Percentiles rank a stretch among this genome's conserved stretches.
Conservation (phyloP, 2,888 invertebrate genomes). For the Hirtodrosophila alboralis region DNA sequence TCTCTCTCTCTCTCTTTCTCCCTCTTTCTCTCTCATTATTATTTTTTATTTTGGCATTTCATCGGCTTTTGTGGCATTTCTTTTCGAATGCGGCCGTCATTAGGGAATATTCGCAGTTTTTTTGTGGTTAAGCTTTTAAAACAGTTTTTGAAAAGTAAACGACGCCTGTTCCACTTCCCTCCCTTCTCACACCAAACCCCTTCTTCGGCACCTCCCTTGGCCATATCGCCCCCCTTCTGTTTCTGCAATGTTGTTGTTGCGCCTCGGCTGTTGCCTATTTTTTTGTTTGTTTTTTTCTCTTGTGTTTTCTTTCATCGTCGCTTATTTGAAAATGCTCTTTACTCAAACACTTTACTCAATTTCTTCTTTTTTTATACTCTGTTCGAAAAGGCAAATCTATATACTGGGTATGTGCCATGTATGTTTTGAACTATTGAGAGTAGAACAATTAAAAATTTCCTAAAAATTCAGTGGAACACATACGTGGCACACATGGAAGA, state of each 20-base stretch:
- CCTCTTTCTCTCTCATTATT: background rate
- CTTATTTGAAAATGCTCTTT: conserved; percentile 46
- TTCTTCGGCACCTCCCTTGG: background rate
- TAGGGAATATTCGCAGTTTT: conserved; percentile 77
- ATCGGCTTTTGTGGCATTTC: conserved; percentile 34
- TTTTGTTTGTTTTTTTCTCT: conserved; percentile 23
- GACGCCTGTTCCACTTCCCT: no score
- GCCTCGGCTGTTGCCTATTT: conserved; percentile 43
- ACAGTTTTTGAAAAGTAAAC: conserved; percentile 74
- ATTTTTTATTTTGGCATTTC: conserved; percentile 14
- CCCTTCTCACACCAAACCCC: no score
- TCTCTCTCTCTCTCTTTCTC: background rate
- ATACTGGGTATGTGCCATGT: background rate
- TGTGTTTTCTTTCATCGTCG: conserved; percentile 43
- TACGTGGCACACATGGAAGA: no score
- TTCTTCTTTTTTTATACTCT: conserved; percentile 22
- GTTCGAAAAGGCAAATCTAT: background rate
- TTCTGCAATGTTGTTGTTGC: conserved; percentile 27
- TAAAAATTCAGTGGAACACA: no score
- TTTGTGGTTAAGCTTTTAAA: conserved; percentile 79
- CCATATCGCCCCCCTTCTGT: background rate
- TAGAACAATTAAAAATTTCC: no score
- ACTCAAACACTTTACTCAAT: conserved; percentile 45
- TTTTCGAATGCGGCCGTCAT: conserved; percentile 58
- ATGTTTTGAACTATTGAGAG: no score